These are phyloP conservation scores for Spodoptera frugiperda DNA, from an alignment of 1,140 invertebrate species.

Conservation along the genomic window DNA sequence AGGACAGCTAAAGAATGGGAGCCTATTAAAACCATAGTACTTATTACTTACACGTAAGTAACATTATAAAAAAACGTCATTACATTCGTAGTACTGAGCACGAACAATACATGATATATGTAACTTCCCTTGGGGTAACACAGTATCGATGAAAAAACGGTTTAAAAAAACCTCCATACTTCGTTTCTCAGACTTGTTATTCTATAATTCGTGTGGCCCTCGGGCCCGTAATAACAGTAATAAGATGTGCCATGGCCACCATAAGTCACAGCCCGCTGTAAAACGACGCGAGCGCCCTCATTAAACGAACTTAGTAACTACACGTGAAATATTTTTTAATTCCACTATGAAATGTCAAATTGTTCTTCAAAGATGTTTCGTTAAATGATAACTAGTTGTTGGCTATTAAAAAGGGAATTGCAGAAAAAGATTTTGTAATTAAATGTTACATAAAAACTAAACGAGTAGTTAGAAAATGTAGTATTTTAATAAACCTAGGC, in stretches of 20 bases:
- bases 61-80: constrained; percentile 34
- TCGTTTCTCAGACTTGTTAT: constrained; percentile 58
- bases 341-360: background rate
- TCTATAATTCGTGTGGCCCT: constrained; percentile 74
- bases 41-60: constrained; percentile 33
- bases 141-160: constrained; percentile 41
- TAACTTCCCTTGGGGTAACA: constrained; percentile 47
- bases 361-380: constrained; percentile 13
- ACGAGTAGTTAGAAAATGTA: background rate
- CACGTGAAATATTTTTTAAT: constrained; percentile 42
- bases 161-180: constrained; percentile 10
- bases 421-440: background rate
- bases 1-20: constrained; percentile 21
- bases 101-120: constrained; percentile 46
- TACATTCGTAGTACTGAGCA: constrained; percentile 23
- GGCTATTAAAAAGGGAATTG: constrained; percentile 21
- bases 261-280: constrained; percentile 75
- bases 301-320: constrained; percentile 53
- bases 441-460: background rate
- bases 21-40: constrained; percentile 32
- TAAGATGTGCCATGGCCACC: constrained; percentile 67
- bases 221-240: constrained; percentile 79
- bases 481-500: background rate
- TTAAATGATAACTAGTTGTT: constrained; percentile 16
- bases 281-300: constrained; percentile 54